Base-by-base conservation (phyloP, 2,113 vertebrate species). In the Dolichallabes microphthalmus region DNA sequence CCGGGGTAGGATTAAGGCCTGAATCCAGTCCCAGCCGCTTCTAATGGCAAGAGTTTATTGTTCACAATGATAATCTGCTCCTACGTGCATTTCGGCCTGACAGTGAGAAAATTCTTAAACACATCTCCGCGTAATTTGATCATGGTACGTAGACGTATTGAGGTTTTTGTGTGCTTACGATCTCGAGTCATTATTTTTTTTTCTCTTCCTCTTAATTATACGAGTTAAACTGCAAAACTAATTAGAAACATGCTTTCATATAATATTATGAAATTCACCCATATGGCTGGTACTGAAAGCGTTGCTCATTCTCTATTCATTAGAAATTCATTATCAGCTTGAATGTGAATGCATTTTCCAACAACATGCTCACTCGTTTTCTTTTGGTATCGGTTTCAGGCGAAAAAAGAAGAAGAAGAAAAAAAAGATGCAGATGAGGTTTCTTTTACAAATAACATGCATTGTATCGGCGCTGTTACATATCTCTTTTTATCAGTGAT, bases 1-100 rank as follows among this genome's bases (percentile, higher is more conserved):
- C 93, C 94, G 93, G 93, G 92, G 93, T 93, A 93, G 93, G 94
- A 95, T 95, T 95, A 95, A 92, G 92, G 90, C 92, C 92, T 93
- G 93, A 94, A 94, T 93, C 90, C 90, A 84, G 88, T 93, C 92
- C 92, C 93, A 92, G 92, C 90, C 89, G 89, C 94, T 92, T 93
- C 92, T 91, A 88, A 93, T 94, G 92, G 92, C 91, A 90, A 91
- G 84, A 94, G 88, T 93, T 93, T 92, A 94, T 93, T 92, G 93
- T 94, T 93, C 92, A 89, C 88, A 85, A 92, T 92, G 89, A 89
- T 93, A 93, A 94, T 92, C 92, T 93, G 82, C 84, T 81, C 88
- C 88, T 85, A 87, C 85, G 91, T 89, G 90, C 90, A 91, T 92
- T 88, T 87, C 83, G 32, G 82, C 1, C 30, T 83, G 71, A 58